These are phyloP conservation scores for Anolis apletophallus DNA, from an alignment of 2,797 vertebrate genomes.

Conservation along the genomic window DNA sequence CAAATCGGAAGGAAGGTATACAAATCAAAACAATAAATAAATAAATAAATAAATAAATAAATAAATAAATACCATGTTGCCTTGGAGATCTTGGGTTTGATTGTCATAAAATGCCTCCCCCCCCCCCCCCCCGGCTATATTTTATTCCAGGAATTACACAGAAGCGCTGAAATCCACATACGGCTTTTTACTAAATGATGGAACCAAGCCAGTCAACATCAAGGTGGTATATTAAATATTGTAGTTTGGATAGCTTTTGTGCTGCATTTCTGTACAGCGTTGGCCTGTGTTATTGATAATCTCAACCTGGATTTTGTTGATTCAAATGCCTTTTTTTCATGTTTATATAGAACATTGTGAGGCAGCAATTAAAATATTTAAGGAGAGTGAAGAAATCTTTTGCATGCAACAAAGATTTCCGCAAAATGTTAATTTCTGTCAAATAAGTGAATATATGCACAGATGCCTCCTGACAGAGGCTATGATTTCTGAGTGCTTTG, in stretches of 20 bases:
- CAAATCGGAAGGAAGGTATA: no score
- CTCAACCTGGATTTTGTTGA: slow-evolving; percentile 71
- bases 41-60: no score
- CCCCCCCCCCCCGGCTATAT: no score
- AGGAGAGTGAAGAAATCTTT: slow-evolving; percentile 84
- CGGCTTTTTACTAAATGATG: rapidly evolving
- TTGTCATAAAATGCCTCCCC: no score
- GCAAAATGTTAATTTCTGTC: slow-evolving; percentile 91
- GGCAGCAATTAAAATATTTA: slow-evolving; percentile 92
- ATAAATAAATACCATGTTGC: background rate
- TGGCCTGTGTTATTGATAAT: slow-evolving; percentile 62
- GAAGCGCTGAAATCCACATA: slow-evolving; percentile 5
- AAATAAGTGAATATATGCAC: slow-evolving; percentile 88
- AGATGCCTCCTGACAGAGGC: slow-evolving; percentile 88
- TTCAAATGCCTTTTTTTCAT: slow-evolving; percentile 75
- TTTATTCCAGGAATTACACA: slow-evolving; percentile 17
- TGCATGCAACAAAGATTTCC: slow-evolving; percentile 88
- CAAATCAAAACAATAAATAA: no score
- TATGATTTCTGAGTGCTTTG: slow-evolving; percentile 83
- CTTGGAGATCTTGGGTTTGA: background rate
- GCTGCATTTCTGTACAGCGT: slow-evolving; percentile 51
- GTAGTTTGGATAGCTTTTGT: slow-evolving; percentile 36
- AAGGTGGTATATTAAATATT: slow-evolving; percentile 56
- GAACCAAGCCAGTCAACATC: slow-evolving; percentile 42
- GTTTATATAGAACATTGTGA: slow-evolving; percentile 80